Conservation (phyloP, 1,140 invertebrate genomes). For the Cotesia chilonis region DNA sequence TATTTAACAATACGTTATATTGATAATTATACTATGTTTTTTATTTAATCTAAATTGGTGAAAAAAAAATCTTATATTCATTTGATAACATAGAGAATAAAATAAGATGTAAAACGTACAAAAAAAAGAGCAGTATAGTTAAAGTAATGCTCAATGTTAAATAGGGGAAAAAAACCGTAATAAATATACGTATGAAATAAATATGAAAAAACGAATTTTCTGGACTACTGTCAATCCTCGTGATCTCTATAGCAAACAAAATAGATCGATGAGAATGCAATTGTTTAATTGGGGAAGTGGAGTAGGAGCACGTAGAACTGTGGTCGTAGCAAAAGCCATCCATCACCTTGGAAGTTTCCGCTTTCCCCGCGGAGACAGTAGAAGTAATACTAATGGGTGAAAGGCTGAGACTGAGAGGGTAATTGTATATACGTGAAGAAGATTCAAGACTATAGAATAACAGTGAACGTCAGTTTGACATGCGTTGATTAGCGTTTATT, state of each 20-base stretch:
- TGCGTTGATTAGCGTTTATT: conserved; percentile 58
- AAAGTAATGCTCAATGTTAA: background rate
- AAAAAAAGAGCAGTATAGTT: background rate
- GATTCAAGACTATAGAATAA: conserved; percentile 13
- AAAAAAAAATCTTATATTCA: too few species aligned
- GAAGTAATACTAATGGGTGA: conserved; percentile 21
- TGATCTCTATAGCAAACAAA: conserved; percentile 33
- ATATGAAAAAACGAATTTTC: conserved; percentile 10
- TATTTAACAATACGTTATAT: too few species aligned
- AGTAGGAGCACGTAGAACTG: conserved; percentile 42
- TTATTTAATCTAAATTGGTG: too few species aligned
- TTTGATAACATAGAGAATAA: too few species aligned
- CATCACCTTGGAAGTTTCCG: conserved; percentile 47
- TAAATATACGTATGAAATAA: background rate
- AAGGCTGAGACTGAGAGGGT: conserved; percentile 5
- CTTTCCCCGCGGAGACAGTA: conserved; percentile 3
- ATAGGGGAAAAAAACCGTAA: background rate
- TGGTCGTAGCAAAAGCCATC: conserved; percentile 47
- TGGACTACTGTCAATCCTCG: conserved; percentile 21
- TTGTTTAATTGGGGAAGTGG: conserved; percentile 58
- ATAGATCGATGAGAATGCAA: conserved; percentile 54
- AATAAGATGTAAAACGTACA: too few species aligned
- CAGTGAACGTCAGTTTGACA: conserved; percentile 43
- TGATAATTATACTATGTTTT: too few species aligned
- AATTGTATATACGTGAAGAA: conserved; percentile 19